phyloP scores from a whole-genome alignment of 2,113 vertebrate species.

The Rhabdomys dilectus region DNA sequence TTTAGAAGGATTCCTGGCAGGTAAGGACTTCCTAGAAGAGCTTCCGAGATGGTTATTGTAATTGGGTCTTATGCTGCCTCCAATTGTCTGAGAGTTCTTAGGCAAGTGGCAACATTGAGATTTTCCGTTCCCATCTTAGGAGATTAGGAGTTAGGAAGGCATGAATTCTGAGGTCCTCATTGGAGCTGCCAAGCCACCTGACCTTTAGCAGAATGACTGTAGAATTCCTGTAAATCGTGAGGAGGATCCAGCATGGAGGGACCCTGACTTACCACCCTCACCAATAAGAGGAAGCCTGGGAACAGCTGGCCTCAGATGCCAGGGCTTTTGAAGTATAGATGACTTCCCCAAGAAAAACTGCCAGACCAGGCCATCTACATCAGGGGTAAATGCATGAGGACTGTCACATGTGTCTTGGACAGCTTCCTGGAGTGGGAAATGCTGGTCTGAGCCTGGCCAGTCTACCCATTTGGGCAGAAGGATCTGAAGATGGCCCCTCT shows the following conservation, averaged over 20 bases:
- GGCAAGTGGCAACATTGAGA: not conserved
- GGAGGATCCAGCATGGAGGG: not conserved
- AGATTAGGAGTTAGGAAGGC: not conserved
- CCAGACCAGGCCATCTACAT: slow-evolving; percentile 7
- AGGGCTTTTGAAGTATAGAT: slow-evolving; percentile 63
- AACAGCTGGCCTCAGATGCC: slow-evolving; percentile 25
- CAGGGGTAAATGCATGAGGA: not conserved
- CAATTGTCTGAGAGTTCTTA: not conserved
- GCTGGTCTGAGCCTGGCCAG: slow-evolving; percentile 24
- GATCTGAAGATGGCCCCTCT: not conserved
- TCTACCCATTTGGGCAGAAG: slow-evolving; percentile 44
- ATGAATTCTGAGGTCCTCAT: not conserved
- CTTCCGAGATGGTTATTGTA: not conserved
- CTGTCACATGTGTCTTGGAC: not conserved
- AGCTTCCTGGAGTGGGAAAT: slow-evolving; percentile 1
- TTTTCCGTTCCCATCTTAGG: not conserved
- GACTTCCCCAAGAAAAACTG: slow-evolving; percentile 31
- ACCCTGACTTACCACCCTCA: not conserved
- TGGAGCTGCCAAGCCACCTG: not conserved
- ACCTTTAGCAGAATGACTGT: not conserved
- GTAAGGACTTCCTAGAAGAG: not conserved
- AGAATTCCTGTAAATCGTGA: not conserved
- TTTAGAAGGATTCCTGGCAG: not conserved
- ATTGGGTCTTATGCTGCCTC: too few species aligned
- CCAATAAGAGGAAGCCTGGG: not conserved